Percentiles rank a stretch among this genome's conserved stretches.
Evolutionary conservation across 1,140 invertebrate species (phyloP).

Genomic region (Lethrus apterus): DNA sequence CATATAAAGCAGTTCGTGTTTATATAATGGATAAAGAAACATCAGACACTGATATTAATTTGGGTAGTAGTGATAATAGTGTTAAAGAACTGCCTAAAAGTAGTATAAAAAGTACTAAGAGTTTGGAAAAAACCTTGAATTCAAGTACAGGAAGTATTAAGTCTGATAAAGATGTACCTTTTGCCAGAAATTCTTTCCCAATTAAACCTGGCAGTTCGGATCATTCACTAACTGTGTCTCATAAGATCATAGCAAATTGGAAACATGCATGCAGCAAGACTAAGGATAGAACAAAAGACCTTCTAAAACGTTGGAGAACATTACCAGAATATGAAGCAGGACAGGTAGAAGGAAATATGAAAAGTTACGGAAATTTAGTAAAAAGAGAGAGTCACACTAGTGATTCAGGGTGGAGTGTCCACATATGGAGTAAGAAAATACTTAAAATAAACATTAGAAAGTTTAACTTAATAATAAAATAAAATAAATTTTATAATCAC

Average conservation of each 20-base stretch:
- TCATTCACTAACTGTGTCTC: constrained; percentile 50
- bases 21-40: constrained; percentile 8
- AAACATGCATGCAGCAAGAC: constrained; percentile 61
- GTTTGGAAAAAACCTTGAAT: constrained; percentile 31
- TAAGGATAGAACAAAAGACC: constrained; percentile 58
- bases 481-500: constrained; percentile 1
- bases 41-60: constrained; percentile 24
- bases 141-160: constrained; percentile 32
- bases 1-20: no score
- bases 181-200: constrained; percentile 16
- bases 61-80: constrained; percentile 33
- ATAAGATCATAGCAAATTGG: constrained; percentile 63
- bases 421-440: constrained; percentile 57
- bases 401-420: constrained; percentile 55
- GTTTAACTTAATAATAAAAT: not conserved
- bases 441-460: not conserved
- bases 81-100: constrained; percentile 35
- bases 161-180: constrained; percentile 37
- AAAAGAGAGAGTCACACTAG: constrained; percentile 33
- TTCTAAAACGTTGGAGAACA: constrained; percentile 60
- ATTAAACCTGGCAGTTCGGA: constrained; percentile 26
- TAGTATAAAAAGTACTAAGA: constrained; percentile 37
- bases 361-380: constrained; percentile 20
- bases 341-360: constrained; percentile 13
- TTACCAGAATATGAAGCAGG: constrained; percentile 48